These are phyloP conservation scores for Artibeus lituratus DNA, from an alignment of 2,797 vertebrate species.

Conservation along the genomic window DNA sequence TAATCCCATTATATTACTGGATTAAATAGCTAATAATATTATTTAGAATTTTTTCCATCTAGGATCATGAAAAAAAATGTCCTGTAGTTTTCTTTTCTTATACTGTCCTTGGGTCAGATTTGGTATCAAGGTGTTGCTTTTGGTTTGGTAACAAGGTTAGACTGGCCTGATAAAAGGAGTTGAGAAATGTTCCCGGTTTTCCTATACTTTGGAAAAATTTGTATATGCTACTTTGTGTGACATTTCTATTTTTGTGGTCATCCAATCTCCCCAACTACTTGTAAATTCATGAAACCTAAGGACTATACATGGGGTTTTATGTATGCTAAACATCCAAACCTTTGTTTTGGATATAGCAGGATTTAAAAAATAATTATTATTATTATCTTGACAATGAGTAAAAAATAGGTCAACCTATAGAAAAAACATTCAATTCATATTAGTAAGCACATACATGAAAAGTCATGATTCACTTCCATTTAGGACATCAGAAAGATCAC, in stretches of 20 bases:
- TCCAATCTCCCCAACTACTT: neutral
- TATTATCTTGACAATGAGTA: neutral
- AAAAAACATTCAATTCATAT: neutral
- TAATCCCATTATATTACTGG: neutral
- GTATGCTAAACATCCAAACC: neutral
- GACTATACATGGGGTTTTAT: neutral
- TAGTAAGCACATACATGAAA: neutral
- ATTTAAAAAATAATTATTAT: neutral
- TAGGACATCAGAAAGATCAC: neutral
- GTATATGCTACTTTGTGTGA: neutral
- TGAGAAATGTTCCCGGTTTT: neutral
- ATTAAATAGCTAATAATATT: neutral
- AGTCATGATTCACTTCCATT: neutral
- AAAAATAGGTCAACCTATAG: neutral
- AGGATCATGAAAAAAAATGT: neutral
- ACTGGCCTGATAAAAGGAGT: neutral
- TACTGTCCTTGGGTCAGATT: neutral
- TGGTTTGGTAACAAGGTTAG: neutral
- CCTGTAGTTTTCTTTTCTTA: neutral
- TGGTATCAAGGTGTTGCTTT: neutral
- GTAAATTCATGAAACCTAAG: neutral
- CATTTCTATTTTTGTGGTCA: slow-evolving; percentile 26
- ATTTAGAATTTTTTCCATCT: neutral
- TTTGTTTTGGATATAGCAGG: neutral
- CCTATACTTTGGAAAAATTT: neutral